Evolutionary conservation across 1,140 invertebrate genomes (phyloP).

Genomic region (Tetragnatha versicolor): DNA sequence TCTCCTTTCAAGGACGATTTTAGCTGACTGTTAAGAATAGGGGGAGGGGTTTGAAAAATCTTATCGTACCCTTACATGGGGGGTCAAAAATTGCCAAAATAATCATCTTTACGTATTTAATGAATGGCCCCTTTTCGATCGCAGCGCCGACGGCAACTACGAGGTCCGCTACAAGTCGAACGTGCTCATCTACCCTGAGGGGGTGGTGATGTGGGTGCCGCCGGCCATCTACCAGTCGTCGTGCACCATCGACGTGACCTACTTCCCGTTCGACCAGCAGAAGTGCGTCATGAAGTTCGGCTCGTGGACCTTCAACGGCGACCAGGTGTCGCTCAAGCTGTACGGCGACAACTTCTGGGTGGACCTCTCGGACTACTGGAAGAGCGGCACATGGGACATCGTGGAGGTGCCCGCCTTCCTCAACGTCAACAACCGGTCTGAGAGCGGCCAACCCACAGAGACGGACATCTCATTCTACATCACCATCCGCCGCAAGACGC

Average conservation of each 20-base stretch:
- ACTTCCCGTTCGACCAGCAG: constrained; percentile 99
- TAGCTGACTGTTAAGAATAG: too few relatives aligned
- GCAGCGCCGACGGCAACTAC: constrained; percentile 94
- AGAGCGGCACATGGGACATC: constrained; percentile 99
- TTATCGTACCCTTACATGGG: too few relatives aligned
- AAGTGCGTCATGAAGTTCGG: constrained; percentile 99
- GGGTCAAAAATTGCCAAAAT: too few relatives aligned
- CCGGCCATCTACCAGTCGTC: constrained; percentile 99
- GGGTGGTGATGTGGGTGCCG: constrained; percentile 95
- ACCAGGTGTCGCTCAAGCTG: constrained; percentile 91
- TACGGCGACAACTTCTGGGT: constrained; percentile 96
- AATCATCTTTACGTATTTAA: too few relatives aligned
- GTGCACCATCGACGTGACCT: constrained; percentile 98
- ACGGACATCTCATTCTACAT: constrained; percentile 98
- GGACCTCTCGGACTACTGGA: constrained; percentile 96
- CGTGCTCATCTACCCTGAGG: constrained; percentile 91
- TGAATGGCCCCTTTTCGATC: constrained; percentile 64
- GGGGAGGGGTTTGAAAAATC: too few relatives aligned
- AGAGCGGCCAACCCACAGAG: constrained; percentile 78
- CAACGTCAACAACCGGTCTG: constrained; percentile 76
- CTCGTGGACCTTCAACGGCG: constrained; percentile 98
- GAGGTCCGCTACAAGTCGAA: constrained; percentile 97
- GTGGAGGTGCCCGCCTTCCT: constrained; percentile 95
- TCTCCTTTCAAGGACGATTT: too few relatives aligned
- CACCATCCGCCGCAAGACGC: constrained; percentile 93